phyloP scores from a whole-genome alignment of 2,797 vertebrate species.

The Monodelphis domestica region DNA sequence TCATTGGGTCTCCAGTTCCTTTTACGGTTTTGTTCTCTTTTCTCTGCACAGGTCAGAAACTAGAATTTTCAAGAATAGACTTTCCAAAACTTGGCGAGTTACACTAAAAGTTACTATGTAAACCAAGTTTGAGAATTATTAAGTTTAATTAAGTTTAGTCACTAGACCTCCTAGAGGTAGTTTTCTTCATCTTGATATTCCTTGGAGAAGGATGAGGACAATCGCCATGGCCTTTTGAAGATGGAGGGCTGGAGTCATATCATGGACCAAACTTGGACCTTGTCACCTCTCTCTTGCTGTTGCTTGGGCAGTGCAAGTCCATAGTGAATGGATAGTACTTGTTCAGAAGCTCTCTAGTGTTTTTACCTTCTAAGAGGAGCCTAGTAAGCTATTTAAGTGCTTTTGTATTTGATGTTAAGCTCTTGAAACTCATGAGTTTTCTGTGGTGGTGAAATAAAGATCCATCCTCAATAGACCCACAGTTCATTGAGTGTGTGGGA shows the following conservation, averaged over 20 bases:
- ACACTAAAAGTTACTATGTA: background rate
- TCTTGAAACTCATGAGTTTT: background rate
- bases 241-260: background rate
- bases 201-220: background rate
- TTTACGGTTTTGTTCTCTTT: background rate
- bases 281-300: background rate
- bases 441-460: background rate
- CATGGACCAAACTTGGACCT: background rate
- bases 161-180: background rate
- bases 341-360: background rate
- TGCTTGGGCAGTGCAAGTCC: background rate
- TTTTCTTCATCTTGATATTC: background rate
- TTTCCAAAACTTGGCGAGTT: background rate
- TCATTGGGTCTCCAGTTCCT: background rate
- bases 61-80: background rate
- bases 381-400: background rate
- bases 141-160: background rate
- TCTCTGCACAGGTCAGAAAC: background rate
- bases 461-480: background rate
- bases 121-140: background rate
- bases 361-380: background rate
- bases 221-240: background rate
- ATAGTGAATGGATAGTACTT: background rate
- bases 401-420: background rate
- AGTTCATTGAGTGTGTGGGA: background rate